Percentiles rank a stretch among this genome's conserved stretches.
Evolutionary conservation across 2,797 vertebrate species (phyloP).

Genomic region (Chrosomus eos): DNA sequence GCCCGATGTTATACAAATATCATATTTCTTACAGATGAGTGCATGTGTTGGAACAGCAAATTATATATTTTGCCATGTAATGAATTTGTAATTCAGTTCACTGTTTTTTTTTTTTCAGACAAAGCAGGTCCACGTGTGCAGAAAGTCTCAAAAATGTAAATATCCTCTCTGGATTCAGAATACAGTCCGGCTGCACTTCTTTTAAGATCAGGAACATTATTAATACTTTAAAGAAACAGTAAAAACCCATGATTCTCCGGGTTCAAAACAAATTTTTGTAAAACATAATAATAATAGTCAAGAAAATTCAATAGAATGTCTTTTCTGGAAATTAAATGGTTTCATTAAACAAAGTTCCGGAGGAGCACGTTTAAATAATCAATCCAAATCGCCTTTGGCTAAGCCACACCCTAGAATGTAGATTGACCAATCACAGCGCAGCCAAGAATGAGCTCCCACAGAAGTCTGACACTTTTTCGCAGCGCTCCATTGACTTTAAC

Average conservation of each 20-base stretch:
- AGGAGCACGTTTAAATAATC: too few species aligned
- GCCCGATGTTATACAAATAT: constrained; percentile 19
- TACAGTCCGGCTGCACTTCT: background rate
- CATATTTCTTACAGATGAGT: background rate
- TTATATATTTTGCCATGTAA: constrained; percentile 14
- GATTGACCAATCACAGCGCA: too few species aligned
- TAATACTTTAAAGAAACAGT: background rate
- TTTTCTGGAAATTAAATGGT: background rate
- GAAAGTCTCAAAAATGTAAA: background rate
- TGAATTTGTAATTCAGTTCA: constrained; percentile 13
- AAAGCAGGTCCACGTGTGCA: background rate
- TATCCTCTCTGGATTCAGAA: background rate
- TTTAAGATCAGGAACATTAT: background rate
- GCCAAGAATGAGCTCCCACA: too few species aligned
- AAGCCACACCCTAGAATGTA: too few species aligned
- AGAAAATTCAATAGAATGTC: background rate
- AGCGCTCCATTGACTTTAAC: too few species aligned
- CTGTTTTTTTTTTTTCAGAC: constrained; percentile 25
- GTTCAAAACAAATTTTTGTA: background rate
- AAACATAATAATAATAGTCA: background rate
- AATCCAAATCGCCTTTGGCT: too few species aligned
- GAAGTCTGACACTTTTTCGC: too few species aligned
- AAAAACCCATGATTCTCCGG: background rate
- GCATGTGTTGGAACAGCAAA: constrained; percentile 2
- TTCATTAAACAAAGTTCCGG: too few species aligned